Conservation (phyloP, 2,113 vertebrate genomes). For the Sander lucioperca region DNA sequence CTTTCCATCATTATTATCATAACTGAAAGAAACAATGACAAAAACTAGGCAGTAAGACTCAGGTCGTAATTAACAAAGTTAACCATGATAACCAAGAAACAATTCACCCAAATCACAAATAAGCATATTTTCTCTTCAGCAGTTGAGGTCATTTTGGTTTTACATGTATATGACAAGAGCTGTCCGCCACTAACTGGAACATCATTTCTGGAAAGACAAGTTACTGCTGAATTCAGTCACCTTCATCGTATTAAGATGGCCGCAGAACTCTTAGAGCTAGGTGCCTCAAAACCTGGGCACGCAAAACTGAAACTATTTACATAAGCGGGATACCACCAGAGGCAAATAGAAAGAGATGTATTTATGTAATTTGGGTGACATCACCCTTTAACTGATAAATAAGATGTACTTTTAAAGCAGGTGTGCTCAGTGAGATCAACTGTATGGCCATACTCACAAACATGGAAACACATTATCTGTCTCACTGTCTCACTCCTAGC, state of each 20-base stretch:
- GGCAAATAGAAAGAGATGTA: neutral
- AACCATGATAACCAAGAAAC: too few relatives aligned
- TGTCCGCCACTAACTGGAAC: neutral
- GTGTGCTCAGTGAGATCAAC: neutral
- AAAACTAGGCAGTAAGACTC: neutral
- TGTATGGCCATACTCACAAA: neutral
- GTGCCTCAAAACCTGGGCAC: neutral
- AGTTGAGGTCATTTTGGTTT: neutral
- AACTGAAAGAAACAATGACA: neutral
- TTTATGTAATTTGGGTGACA: neutral
- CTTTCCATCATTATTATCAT: neutral
- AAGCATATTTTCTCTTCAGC: too few relatives aligned
- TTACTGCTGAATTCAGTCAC: too few relatives aligned
- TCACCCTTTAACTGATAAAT: neutral
- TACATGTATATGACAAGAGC: neutral
- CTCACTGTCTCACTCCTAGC: neutral
- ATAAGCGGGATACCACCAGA: neutral
- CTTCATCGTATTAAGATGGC: neutral
- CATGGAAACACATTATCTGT: slow-evolving; percentile 1
- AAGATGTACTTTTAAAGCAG: neutral
- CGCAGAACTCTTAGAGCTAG: neutral
- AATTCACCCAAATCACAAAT: too few relatives aligned
- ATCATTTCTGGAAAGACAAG: too few relatives aligned
- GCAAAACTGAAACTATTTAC: neutral
- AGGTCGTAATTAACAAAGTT: neutral